Base-by-base conservation (phyloP, 2,797 vertebrate species). In the Amazona finschi region DNA sequence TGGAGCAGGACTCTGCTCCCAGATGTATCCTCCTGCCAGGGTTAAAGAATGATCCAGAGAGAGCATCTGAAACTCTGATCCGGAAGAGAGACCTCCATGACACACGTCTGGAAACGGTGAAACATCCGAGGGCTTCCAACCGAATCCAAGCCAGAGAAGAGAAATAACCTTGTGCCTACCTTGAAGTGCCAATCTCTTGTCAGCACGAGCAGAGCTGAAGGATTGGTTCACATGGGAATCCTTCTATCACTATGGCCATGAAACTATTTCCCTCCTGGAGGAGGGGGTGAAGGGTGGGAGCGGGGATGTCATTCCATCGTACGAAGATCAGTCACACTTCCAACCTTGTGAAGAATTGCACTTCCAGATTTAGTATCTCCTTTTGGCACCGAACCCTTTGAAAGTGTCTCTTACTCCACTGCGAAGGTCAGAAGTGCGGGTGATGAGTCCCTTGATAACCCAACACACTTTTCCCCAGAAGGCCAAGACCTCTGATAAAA, bases 81-180 rank as follows among this genome's bases (percentile, higher is more conserved):
- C 58, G 84, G 66, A 70, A 58, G 81, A 90, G 72, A 89, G 75
- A 77, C 46, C 53, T 90, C 69, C 3, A 0, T 33, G 61, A 55
- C 75, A 58, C 62, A 58, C 89, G 87, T 85, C 78, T 95, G 92
- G 91, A 87, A 87, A 31, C 38, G 84, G 66, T 75, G 87, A 78
- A 83, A 85, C 71, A 60, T 47, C 24, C 0, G 1, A 85, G 58
- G 27, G 28, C 28, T 89, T 94, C 81, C 87, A 95, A 3, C 5
- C 77, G 88, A 89, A 75, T 38, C 43, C 65, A 83, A 65, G 65
- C 53, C 72, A 87, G 69, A 58, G 57, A 27, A 75, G 89, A 69
- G 79, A 52, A 83, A 66, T 64, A 90, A 74, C 24, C 65, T 61
- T 1, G 0, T 93, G 81, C 85, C 65, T 85, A 66, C 78, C 81